phyloP scores from a whole-genome alignment of 2,113 vertebrate genomes.

The Leucoraja erinaceus region DNA sequence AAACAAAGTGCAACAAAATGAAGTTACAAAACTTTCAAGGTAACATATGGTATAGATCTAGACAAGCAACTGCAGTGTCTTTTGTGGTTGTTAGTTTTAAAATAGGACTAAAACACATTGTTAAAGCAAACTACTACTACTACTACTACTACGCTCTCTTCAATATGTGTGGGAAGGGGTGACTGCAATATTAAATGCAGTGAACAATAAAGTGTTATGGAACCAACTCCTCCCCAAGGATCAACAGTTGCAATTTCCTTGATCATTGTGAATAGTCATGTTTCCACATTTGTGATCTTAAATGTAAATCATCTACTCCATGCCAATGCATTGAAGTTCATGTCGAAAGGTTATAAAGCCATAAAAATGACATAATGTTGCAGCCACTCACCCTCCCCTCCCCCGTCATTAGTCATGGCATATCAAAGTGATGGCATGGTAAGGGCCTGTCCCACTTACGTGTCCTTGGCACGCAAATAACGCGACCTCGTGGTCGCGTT shows the following conservation, averaged over 20 bases:
- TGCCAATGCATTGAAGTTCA: neutral
- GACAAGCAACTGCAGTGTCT: no score
- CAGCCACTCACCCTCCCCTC: neutral
- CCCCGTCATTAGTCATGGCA: neutral
- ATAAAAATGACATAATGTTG: neutral
- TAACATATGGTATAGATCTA: neutral
- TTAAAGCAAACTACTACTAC: neutral
- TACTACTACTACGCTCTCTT: neutral
- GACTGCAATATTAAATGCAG: neutral
- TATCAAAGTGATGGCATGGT: neutral
- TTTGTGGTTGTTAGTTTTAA: neutral
- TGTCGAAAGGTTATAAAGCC: neutral
- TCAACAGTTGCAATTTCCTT: no score
- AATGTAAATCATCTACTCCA: neutral
- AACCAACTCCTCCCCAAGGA: no score
- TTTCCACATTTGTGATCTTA: neutral
- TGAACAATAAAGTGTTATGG: no score
- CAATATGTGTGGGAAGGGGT: neutral
- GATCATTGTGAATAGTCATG: no score
- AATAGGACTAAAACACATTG: neutral
- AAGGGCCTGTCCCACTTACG: no score
- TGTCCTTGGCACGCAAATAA: no score
- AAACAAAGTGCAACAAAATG: neutral
- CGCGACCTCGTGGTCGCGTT: no score
- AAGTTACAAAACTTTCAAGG: neutral